A percentile compares a stretch with the other conserved stretches of the same genome.
These are phyloP conservation scores for Pangasius krempfi DNA, from an alignment of 2,797 vertebrate species.

Conservation along the genomic window DNA sequence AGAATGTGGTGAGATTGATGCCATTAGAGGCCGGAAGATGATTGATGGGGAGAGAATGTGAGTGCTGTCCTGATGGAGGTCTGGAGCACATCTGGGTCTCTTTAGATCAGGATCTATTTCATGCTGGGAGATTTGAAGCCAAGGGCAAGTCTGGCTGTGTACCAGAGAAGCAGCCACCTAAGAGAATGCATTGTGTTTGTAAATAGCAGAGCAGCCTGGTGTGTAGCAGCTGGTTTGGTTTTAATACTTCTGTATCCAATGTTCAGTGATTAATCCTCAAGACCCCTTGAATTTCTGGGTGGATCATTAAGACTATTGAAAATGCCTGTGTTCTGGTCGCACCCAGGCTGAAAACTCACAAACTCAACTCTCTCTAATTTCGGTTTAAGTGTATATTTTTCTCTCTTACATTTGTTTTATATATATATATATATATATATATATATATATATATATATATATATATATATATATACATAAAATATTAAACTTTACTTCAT, in stretches of 20 bases:
- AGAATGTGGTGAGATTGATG: background rate
- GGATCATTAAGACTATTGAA: background rate
- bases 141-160: conserved; percentile 55
- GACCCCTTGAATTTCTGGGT: background rate
- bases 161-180: conserved; percentile 57
- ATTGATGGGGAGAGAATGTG: conserved; percentile 22
- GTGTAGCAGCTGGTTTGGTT: conserved; percentile 16
- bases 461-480: too few relatives aligned
- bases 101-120: conserved; percentile 57
- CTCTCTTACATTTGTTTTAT: too few relatives aligned
- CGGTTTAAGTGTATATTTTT: too few relatives aligned
- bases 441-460: too few relatives aligned
- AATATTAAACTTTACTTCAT: background rate
- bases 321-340: background rate
- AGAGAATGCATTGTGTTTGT: conserved; percentile 62
- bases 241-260: background rate
- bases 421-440: too few relatives aligned
- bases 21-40: background rate
- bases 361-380: background rate
- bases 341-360: background rate
- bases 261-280: background rate
- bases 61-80: conserved; percentile 49
- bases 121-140: conserved; percentile 53
- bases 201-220: conserved; percentile 60
- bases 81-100: conserved; percentile 63